Evolutionary conservation across 92 coral and sea anemone species (phyloP), one percentile per base, ranked within the genome.

Genomic region (Palythoa grandiflora): DNA sequence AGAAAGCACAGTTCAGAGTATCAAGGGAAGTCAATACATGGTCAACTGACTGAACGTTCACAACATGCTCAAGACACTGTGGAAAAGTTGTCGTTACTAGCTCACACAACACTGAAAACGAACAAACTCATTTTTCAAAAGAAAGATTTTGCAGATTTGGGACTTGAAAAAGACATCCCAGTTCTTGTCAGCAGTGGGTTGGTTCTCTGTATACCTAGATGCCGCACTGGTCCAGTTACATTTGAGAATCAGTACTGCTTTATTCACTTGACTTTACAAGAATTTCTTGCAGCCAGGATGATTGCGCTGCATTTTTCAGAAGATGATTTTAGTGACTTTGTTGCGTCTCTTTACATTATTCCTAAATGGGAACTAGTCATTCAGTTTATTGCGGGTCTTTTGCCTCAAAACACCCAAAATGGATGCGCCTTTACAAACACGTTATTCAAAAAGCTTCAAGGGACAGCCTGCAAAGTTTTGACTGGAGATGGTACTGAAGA

Each of bases 321-420:
- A 19, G 83, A 60, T 3, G 92, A 91, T 14, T 89, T 91, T 55
- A 65, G 61, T 1, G 83, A 84, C 15, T 89, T 91, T 55, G 78
- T 89, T 65, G 77, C 60, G 53, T 78, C 38, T 7, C 77, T 77
- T 11, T 71, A 55, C 57, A 79, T 87, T 83, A n/a, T 47, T 21
- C 74, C 87, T 4, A 83, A 38, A 19, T 66, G 87, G 87, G 87
- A 83, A 40, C 76, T 83, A 38, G 87, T 66, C 19, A 15, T 83
- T 40, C 92, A 77, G 54, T 88, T 91, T 68, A 92, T 91, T 35
- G 92, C 94, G 36, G 94, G 94, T 6, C 70, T 89, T 38, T 9
- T 78, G 48, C 68, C 83, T 78, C 28, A 78, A 57, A 78, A 78
- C 51, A n/a, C 12, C 28, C 83, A 57, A 37, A 78, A 57, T 78